phyloP scores from a whole-genome alignment of 2,888 invertebrate genomes.

The Melieria omissa region DNA sequence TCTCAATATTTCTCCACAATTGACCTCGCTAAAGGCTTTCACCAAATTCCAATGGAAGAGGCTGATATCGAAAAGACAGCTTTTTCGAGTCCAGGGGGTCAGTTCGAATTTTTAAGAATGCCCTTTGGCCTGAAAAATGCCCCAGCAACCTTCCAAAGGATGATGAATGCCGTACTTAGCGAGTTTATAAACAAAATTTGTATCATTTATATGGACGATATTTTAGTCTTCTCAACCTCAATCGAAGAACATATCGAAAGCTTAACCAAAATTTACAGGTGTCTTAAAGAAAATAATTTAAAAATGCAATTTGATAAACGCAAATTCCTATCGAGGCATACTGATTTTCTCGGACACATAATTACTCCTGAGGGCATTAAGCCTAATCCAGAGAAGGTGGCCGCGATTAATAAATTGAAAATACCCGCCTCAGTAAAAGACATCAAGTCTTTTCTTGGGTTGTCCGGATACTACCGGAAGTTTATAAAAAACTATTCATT shows the following conservation, averaged over 20 bases:
- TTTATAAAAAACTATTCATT: too few relatives aligned
- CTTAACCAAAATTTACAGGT: too few relatives aligned
- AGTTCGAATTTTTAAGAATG: background rate
- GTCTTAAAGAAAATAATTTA: background rate
- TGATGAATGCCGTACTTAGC: too few relatives aligned
- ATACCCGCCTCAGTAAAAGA: too few relatives aligned
- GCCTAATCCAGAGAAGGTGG: too few relatives aligned
- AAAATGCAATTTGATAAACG: background rate
- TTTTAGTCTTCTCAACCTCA: too few relatives aligned
- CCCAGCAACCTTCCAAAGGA: too few relatives aligned
- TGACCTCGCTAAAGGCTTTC: background rate
- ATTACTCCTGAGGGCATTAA: background rate
- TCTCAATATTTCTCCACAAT: background rate
- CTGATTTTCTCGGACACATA: slow-evolving; percentile 19
- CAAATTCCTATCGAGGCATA: slow-evolving; percentile 31
- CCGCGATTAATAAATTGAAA: background rate
- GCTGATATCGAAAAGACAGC: background rate
- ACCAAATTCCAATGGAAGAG: background rate
- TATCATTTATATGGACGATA: too few relatives aligned
- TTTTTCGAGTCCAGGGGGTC: background rate
- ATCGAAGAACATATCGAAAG: too few relatives aligned
- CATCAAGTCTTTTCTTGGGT: too few relatives aligned
- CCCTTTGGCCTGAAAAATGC: background rate
- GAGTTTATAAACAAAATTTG: too few relatives aligned
- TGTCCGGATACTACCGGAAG: background rate